Evolutionary conservation across 2,113 vertebrate species (phyloP).

Genomic region (Puma concolor): DNA sequence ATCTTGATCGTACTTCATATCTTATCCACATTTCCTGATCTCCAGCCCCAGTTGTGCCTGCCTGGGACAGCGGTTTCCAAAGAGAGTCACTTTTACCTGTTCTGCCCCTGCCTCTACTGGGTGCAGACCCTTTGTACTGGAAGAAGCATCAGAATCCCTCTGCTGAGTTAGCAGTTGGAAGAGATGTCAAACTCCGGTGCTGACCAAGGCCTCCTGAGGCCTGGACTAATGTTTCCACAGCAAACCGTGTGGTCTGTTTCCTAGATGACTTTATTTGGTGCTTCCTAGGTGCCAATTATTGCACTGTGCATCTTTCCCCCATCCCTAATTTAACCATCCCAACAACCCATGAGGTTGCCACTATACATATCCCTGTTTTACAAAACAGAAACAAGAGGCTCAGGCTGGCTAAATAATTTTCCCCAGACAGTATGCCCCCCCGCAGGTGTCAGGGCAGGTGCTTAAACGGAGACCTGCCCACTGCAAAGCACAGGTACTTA

Average conservation of each 20-base stretch:
- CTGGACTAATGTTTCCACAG: neutral
- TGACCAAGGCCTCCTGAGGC: neutral
- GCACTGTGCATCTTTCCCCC: neutral
- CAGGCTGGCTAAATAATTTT: neutral
- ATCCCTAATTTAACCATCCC: neutral
- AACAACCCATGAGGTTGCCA: neutral
- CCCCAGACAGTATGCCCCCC: neutral
- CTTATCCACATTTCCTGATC: neutral
- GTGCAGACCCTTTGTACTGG: neutral
- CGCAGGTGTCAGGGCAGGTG: neutral
- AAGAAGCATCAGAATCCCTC: neutral
- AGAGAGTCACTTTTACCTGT: neutral
- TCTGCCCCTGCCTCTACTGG: neutral
- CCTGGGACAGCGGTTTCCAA: neutral
- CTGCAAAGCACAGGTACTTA: neutral
- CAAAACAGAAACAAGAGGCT: neutral
- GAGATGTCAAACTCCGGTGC: neutral
- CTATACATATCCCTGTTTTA: neutral
- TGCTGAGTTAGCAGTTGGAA: neutral
- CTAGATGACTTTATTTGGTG: neutral
- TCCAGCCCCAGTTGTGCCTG: neutral
- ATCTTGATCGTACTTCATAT: neutral
- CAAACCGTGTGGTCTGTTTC: conserved; percentile 17
- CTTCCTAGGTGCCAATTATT: neutral
- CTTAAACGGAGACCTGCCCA: neutral